Base-by-base conservation (phyloP, 2,797 vertebrate species). In the Eutrigla gurnardus region DNA sequence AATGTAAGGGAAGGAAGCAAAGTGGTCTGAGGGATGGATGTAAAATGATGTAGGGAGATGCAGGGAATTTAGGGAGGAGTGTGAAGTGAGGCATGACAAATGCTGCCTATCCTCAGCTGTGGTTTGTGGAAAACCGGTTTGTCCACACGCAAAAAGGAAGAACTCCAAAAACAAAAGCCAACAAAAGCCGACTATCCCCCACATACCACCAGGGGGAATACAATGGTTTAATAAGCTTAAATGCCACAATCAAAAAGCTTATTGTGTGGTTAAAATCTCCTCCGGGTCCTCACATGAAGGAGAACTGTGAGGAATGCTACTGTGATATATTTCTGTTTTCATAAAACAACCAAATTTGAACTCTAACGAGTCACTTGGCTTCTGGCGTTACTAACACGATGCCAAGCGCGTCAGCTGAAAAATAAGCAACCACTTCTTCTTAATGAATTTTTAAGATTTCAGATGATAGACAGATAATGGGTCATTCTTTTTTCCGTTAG, bases 121-220 rank as follows among this genome's bases (percentile, higher is more conserved):
- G 68, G 67, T 79, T 70, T 80, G 58, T 65, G 6, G 53, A 40
- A 67, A 78, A 80, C 6, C 53, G 18, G 66, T 65, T 62, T 62
- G 66, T 72, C 59, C 36, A 72, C 77, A 79, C 25, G 18, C 60
- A 18, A 71, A 57, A 17, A 60, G 49, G 6, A n/a, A 55, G 32
- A 58, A 42, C 2, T 33, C 17, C 25, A 39, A 55, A 61, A n/a
- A 58, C 47, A 17, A 62, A 6, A 62, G 2, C 12, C 32, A 43
- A 32, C 14, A 35, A 47, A 43, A 47, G 1, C 25, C 25, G 2
- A 4, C 55, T 70, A 14, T 8, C 25, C 2, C 3, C 35, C 33
- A 50, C 39, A 33, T 32, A 47, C 17, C 35, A 50, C 2, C 8
- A 40, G 14, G 0, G 36, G 65, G 42, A 62, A 63, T 4, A 59